These are phyloP conservation scores for Chrysomela aeneicollis DNA, from an alignment of 2,888 invertebrate genomes.

Conservation along the genomic window DNA sequence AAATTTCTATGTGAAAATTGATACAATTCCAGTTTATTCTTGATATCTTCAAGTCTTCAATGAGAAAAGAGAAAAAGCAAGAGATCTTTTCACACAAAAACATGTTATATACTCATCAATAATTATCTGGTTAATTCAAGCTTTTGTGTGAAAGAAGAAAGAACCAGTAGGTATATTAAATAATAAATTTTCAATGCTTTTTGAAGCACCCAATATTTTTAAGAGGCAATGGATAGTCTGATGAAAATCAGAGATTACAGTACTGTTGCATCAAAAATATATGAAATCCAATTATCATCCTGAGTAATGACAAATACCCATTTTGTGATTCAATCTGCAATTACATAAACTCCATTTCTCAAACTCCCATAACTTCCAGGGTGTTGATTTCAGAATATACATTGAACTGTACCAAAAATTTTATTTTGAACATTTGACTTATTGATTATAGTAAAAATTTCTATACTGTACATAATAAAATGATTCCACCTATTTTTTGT, in stretches of 20 bases:
- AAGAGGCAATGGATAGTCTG: constrained; percentile 4
- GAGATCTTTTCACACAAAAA: constrained; percentile 7
- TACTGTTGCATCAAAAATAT: neutral
- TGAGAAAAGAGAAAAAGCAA: constrained; percentile 6
- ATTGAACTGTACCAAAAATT: neutral
- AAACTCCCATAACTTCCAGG: constrained; percentile 3
- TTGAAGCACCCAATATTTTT: neutral
- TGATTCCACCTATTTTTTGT: neutral
- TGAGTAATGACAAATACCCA: neutral
- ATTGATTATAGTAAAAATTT: neutral
- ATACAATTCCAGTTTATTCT: neutral
- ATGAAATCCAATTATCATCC: neutral
- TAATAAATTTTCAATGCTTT: too few species aligned
- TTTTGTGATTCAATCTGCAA: neutral
- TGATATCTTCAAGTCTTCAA: constrained; percentile 16
- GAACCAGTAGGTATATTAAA: neutral
- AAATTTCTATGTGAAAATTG: neutral
- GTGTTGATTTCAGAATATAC: neutral
- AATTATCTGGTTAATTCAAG: neutral
- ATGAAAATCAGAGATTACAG: neutral
- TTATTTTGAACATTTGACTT: neutral
- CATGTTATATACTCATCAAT: neutral
- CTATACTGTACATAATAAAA: neutral
- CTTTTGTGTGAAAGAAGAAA: neutral
- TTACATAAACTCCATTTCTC: neutral